Conservation (phyloP, 2,113 vertebrate genomes). For the Rhipidura dahli region DNA sequence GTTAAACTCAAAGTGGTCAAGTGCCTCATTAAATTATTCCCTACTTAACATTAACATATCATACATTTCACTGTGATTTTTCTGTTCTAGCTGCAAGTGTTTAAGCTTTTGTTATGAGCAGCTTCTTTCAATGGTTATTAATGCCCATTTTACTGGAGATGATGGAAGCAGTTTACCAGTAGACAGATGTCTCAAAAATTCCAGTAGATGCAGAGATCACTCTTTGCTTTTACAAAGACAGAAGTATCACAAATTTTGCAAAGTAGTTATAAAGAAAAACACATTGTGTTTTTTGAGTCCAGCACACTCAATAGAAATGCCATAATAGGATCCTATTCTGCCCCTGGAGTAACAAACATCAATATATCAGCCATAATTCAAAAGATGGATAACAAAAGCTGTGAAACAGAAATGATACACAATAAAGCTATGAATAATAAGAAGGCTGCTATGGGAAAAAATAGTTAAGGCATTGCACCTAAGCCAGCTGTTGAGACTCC, state of each 20-base stretch:
- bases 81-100: not conserved
- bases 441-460: not conserved
- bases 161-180: not conserved
- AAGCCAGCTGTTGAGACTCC: not conserved
- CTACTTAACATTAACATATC: conserved; percentile 9
- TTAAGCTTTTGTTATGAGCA: conserved; percentile 14
- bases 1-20: not conserved
- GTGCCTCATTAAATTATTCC: conserved; percentile 15
- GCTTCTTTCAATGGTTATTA: not conserved
- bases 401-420: not conserved
- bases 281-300: not conserved
- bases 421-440: not conserved
- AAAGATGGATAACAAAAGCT: not conserved
- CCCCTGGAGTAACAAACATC: not conserved
- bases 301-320: not conserved
- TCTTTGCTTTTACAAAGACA: not conserved
- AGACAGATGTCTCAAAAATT: not conserved
- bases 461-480: not conserved
- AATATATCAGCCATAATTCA: not conserved
- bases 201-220: not conserved
- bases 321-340: not conserved
- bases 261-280: not conserved
- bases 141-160: not conserved
- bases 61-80: conserved; percentile 15
- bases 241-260: not conserved